Conservation (phyloP, 2,113 vertebrate genomes). For the Dicaeum eximium region DNA sequence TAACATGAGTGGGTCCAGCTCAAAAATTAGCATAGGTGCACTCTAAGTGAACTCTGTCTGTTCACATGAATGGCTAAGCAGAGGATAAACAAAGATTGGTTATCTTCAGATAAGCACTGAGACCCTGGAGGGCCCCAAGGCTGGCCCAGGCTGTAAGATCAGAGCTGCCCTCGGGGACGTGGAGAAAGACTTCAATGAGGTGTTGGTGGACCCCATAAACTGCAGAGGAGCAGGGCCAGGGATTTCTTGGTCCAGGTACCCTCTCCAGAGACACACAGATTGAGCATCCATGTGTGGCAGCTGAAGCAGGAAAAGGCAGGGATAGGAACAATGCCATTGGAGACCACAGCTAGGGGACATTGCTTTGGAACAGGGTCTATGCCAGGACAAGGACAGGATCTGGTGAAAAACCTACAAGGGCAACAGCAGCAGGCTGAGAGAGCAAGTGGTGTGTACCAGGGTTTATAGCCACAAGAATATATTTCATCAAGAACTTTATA, state of each 20-base stretch:
- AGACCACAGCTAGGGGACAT: not conserved
- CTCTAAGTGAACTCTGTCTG: not conserved
- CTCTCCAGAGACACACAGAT: not conserved
- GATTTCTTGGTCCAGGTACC: not conserved
- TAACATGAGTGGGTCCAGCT: not conserved
- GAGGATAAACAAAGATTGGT: not conserved
- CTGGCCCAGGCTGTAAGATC: not conserved
- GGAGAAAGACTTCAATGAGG: not conserved
- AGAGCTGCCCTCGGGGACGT: not conserved
- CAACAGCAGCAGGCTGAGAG: not conserved
- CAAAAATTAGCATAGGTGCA: not conserved
- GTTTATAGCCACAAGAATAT: not conserved
- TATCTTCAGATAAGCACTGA: not conserved
- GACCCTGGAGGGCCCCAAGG: not conserved
- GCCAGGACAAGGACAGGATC: not conserved
- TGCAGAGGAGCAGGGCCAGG: not conserved
- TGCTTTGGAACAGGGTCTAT: not conserved
- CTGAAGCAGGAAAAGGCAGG: not conserved
- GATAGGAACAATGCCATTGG: not conserved
- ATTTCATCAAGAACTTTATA: not conserved
- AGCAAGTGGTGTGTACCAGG: not conserved
- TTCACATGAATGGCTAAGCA: not conserved
- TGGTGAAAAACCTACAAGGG: not conserved
- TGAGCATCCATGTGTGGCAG: accelerated
- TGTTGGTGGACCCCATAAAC: not conserved